phyloP scores from a whole-genome alignment of 2,797 vertebrate species.

The Chaunax sp. region DNA sequence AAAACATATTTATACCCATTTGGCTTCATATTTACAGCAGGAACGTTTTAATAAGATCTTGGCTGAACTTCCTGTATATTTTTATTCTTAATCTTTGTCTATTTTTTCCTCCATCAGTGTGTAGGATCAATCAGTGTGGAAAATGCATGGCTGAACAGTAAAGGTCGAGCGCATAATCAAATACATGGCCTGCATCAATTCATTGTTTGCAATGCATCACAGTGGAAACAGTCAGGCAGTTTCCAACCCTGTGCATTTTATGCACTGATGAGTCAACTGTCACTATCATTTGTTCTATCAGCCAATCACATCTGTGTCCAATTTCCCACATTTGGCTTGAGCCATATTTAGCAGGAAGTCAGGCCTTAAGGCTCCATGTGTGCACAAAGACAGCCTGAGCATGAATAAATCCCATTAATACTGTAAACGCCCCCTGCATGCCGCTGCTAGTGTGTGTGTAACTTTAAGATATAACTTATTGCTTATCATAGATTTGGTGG shows the following conservation, averaged over 20 bases:
- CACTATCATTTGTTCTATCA: conserved; percentile 7
- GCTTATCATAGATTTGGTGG: background rate
- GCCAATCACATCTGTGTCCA: conserved; percentile 18
- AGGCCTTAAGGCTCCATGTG: background rate
- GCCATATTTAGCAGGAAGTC: conserved; percentile 1
- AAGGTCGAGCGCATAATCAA: background rate
- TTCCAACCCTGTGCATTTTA: conserved; percentile 39
- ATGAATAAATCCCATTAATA: conserved; percentile 9
- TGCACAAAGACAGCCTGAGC: background rate
- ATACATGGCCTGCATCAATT: conserved; percentile 3
- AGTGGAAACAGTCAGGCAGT: conserved; percentile 35
- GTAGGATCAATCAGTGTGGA: conserved; percentile 3
- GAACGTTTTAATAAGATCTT: background rate
- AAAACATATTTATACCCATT: fast-evolving
- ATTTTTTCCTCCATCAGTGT: background rate
- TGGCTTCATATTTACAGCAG: background rate
- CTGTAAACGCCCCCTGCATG: background rate
- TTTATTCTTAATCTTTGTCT: background rate
- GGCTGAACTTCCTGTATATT: background rate
- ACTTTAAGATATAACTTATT: background rate
- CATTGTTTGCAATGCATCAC: conserved; percentile 24
- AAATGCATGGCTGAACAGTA: background rate
- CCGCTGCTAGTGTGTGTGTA: background rate
- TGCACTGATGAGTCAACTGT: conserved; percentile 55
- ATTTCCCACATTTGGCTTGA: background rate